Evolutionary conservation across 2,888 invertebrate genomes (phyloP).

Genomic region (Daptonema setosum): DNA sequence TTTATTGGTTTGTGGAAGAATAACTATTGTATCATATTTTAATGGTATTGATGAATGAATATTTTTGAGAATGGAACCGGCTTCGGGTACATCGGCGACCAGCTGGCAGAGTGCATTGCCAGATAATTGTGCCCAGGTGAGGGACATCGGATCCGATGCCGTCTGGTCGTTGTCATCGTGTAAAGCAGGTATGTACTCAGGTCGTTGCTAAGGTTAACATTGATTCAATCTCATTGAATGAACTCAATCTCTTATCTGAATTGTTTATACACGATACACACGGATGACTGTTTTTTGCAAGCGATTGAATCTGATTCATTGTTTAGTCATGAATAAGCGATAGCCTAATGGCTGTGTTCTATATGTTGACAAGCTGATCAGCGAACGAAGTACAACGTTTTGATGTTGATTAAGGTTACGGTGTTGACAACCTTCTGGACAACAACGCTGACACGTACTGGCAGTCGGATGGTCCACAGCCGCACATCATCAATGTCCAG

Average conservation of each 20-base stretch:
- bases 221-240: no score
- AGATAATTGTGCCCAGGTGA: conserved; percentile 29
- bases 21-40: no score
- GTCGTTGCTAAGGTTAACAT: background rate
- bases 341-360: background rate
- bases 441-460: conserved; percentile 91
- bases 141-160: conserved; percentile 72
- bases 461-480: conserved; percentile 97
- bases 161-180: conserved; percentile 96
- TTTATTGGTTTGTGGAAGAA: no score
- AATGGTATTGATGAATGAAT: no score
- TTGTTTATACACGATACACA: no score
- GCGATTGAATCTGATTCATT: no score
- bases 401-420: conserved; percentile 48
- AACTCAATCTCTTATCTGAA: no score
- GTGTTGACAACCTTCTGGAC: conserved; percentile 82
- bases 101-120: conserved; percentile 12
- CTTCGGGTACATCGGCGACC: background rate
- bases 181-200: conserved; percentile 52
- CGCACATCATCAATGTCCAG: conserved; percentile 87
- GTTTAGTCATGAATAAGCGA: background rate
- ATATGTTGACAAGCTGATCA: no score
- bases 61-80: background rate
- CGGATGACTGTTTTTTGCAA: no score
- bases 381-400: background rate